These are phyloP conservation scores for Hyla sarda DNA, from an alignment of 2,113 vertebrate genomes.

Conservation along the genomic window DNA sequence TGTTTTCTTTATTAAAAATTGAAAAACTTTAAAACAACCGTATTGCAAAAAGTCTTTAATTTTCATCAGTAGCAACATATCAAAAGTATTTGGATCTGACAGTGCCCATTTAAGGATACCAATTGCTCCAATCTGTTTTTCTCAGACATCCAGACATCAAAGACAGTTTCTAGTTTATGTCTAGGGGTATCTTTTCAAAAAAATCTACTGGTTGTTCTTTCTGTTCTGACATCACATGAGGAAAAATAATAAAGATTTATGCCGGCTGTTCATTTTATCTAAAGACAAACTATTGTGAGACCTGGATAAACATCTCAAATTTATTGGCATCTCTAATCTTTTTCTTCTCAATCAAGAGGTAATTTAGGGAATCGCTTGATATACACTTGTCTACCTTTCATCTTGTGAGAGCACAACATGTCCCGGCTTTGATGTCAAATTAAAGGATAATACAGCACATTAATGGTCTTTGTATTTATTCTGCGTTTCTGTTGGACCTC, in stretches of 20 bases:
- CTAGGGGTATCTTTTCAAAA: background rate
- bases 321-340: background rate
- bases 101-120: too few relatives aligned
- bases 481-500: constrained; percentile 28
- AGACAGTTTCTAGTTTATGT: background rate
- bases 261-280: background rate
- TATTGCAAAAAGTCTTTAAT: too few relatives aligned
- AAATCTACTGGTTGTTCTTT: background rate
- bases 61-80: too few relatives aligned
- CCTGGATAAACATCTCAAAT: background rate
- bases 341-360: background rate
- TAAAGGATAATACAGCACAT: constrained; percentile 34
- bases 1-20: too few relatives aligned
- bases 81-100: too few relatives aligned
- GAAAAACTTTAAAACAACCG: too few relatives aligned
- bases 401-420: constrained; percentile 17
- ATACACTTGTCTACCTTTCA: constrained; percentile 29
- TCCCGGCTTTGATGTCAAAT: constrained; percentile 43
- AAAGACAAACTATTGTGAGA: background rate
- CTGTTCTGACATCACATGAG: background rate
- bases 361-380: background rate
- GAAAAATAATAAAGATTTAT: background rate
- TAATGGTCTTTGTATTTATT: background rate
- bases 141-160: background rate
- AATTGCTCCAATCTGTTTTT: background rate